Base-by-base conservation (phyloP, 1,140 invertebrate species). In the Leptonema lineaticorne region DNA sequence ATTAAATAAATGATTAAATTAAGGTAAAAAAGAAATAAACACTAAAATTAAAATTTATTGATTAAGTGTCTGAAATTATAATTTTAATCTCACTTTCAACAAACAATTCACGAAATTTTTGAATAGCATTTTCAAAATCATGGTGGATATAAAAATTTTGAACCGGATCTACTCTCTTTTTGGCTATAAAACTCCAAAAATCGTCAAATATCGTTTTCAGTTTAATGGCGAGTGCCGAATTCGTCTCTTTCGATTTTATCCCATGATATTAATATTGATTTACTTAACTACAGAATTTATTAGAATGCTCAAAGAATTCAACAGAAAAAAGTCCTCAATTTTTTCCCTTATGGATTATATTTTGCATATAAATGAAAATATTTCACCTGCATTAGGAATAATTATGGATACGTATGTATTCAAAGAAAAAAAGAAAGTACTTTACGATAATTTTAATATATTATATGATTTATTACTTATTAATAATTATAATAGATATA, bases 281-380 rank as follows among this genome's bases (percentile, higher is more conserved):
- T 16, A 33, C n/a, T 4, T 16, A 1, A 37, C 18, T 1, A 14
- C 11, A 11, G 57, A 59, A 59, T 16, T 59, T 5, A 9, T 59
- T 3, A 33, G 33, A 59, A 59, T 16, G 16, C 7, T 59, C n/a
- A 6, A 59, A 30, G 57, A 59, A 59, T 53, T 24, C 20, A 59
- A 30, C 4, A 18, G n/a, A n/a, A n/a, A n/a, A n/a, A n/a, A 5
- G 2, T 27, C 20, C 8, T 9, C 28, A 59, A 28, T 59, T 59
- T 59, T 7, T 30, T 7, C 8, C 1, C 2, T 59, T 22, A 28
- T 18, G 26, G 30, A 33, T 33, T 18, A 33, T 1, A 9, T 16
- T 7, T 28, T 59, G n/a, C 30, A 59, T n/a, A 33, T 59, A 7
- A 33, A 29, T 33, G 57, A 59, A 59, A 37, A 16, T 2, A 59